Conservation (phyloP, 2,113 vertebrate species). For the Puffinus mauretanicus region DNA sequence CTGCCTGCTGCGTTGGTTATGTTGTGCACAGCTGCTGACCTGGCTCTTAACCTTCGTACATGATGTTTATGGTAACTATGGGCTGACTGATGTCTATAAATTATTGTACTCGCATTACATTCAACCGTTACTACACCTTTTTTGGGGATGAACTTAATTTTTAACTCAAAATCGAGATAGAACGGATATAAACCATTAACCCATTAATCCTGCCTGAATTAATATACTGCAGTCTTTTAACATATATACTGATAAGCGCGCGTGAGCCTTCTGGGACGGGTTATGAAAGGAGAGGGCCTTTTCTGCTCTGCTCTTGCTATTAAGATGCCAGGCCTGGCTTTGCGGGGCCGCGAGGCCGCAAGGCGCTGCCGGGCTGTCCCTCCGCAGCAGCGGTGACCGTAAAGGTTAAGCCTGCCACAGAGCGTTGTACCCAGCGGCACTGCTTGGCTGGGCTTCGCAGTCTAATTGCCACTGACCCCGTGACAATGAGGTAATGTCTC, state of each 20-base stretch:
- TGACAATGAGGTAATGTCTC: conserved; percentile 69
- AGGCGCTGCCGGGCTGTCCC: background rate
- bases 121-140: background rate
- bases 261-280: background rate
- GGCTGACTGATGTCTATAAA: background rate
- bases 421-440: conserved; percentile 15
- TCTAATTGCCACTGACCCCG: conserved; percentile 54
- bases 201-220: background rate
- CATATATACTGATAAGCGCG: accelerated
- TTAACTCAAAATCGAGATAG: background rate
- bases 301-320: background rate
- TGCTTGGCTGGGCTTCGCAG: conserved; percentile 37
- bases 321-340: background rate
- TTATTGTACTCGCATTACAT: background rate
- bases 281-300: background rate
- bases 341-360: background rate
- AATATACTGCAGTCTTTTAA: background rate
- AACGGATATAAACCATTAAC: background rate
- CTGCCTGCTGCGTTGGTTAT: background rate
- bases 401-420: conserved; percentile 44
- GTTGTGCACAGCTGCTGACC: background rate
- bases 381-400: background rate
- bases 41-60: background rate
- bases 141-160: background rate
- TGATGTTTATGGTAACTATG: accelerated